Evolutionary conservation across 1,140 invertebrate genomes (phyloP), one percentile per base, ranked within the genome.

Genomic region (Oreohelix idahoensis): DNA sequence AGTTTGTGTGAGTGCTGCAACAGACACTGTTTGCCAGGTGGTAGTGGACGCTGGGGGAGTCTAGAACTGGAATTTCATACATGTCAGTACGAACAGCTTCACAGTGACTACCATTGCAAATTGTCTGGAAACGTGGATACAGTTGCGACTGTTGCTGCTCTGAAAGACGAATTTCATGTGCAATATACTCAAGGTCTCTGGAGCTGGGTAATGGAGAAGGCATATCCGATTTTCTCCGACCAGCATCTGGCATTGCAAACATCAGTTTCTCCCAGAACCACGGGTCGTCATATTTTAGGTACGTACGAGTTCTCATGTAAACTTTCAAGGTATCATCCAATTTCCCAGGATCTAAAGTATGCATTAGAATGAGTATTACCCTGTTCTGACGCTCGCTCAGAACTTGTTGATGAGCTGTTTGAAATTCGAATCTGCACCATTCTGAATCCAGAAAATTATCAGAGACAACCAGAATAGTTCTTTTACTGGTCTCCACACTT

Each of bases 181-280:
- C 45, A 39, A 85, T 79, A 58, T 83, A 85, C 32, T 80, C 78
- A 71, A 85, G 45, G 38, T 85, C 81, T n/a, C 84, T 38, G 11
- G 45, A 63, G 11, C 38, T 35, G 11, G 38, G 74, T 11, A 73
- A 42, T 36, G 4, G 36, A 13, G 63, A 32, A 32, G 63, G 8
- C 63, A 66, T 32, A 17, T 11, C 29, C 8, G 8, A 15, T 32
- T 76, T 83, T 69, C 70, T 51, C 26, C 29, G 36, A 23, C 32
- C 79, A 35, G 86, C 78, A 70, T 87, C 84, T 29, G 97, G 97
- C 90, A 98, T 93, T 39, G 96, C 96, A 91, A 97, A 98, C 84
- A 95, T 95, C 49, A 98, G 93, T 92, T 98, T 98, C 89, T 98
- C 96, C 97, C 97, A 98, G 92, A 98, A 98, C 70, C 96, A 93